Evolutionary conservation across 1,140 invertebrate genomes (phyloP), one percentile per base, ranked within the genome.

Genomic region (Drosophila sturtevanti): DNA sequence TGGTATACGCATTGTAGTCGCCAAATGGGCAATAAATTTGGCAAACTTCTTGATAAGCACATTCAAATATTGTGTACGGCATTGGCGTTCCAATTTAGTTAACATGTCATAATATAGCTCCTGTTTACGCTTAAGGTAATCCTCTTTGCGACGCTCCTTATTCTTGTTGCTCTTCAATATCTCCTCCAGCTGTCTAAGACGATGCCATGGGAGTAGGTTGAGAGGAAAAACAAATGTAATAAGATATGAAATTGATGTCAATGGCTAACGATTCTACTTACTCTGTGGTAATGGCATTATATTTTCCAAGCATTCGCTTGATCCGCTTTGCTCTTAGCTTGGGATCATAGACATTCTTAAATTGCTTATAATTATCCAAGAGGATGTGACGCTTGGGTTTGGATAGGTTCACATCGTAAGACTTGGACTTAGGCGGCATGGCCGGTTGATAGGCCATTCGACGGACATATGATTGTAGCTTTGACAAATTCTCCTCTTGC

Each of bases 11-110:
- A 91, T 91, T 27, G 90, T 90, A 11, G 90, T 91, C 4, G 90
- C 90, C 72, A 91, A 10, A 38, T 91, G 89, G 3, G 90, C 81
- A 9, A 91, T 89, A 31, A 91, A 91, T 12, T 86, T 90, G 22
- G 80, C 77, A 67, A 91, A 91, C 34, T 91, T 91, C 56, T 90
- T 91, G 48, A 91, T 82, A 10, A 91, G 65, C 35, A 91, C 90
- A 64, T 91, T 90, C 1, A 91, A 61, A 54, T 91, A 91, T 38
- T 91, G 90, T 0, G 82, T 77, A 16, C 90, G 90, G 21, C 86
- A 91, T 44, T 91, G 90, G 1, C 82, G 77, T 48, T 91, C 90
- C 63, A 91, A 61, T 31, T 91, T 91, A 18, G 82, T 78, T 7
- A 91, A 63, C 80, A 91, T 89, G 6, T 66, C 78, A 56, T 91